These are phyloP conservation scores for Aulostomus chinensis DNA, from an alignment of 2,797 vertebrate species.

Conservation along the genomic window DNA sequence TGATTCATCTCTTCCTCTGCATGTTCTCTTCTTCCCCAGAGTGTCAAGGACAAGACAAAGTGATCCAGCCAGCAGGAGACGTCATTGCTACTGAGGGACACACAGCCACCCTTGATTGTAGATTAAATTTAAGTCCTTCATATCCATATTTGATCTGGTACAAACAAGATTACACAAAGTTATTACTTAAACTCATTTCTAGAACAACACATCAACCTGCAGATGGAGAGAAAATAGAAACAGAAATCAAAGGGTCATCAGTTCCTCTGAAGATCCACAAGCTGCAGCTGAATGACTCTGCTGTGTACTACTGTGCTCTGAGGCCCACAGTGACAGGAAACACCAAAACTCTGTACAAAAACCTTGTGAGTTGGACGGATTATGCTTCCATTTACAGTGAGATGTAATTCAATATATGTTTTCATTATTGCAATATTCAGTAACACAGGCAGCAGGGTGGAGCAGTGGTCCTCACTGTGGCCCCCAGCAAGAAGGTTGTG, in stretches of 20 bases:
- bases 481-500: too few relatives aligned
- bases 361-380: neutral
- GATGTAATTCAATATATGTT: too few relatives aligned
- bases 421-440: too few relatives aligned
- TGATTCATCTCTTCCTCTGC: neutral
- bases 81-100: neutral
- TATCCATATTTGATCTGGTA: neutral
- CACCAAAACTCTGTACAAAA: slow-evolving; percentile 5
- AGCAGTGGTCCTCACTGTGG: too few relatives aligned
- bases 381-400: too few relatives aligned
- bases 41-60: slow-evolving; percentile 5
- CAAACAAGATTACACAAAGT: neutral
- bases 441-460: too few relatives aligned
- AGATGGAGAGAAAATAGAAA: too few relatives aligned
- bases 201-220: too few relatives aligned
- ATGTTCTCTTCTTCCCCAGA: slow-evolving; percentile 11
- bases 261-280: neutral
- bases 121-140: neutral
- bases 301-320: slow-evolving; percentile 38
- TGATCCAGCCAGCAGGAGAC: too few relatives aligned
- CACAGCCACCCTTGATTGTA: neutral
- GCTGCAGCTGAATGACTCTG: slow-evolving; percentile 6
- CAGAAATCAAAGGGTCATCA: neutral
- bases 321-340: slow-evolving; percentile 42
- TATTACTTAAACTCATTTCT: neutral